Conservation (phyloP, 2,113 vertebrate genomes). For the Cnemophilus loriae region DNA sequence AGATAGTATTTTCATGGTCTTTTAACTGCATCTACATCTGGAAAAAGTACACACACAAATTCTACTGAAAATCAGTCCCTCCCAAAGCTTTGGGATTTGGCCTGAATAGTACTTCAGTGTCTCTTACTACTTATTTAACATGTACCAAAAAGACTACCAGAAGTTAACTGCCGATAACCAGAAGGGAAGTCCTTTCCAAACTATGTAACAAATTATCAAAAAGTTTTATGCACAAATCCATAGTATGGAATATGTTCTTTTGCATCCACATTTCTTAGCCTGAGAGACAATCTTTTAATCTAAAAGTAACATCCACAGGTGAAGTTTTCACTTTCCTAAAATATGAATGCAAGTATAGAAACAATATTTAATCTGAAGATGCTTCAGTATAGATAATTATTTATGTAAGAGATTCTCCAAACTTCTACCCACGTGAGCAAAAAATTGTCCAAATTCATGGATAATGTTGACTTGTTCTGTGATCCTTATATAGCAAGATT, state of each 20-base stretch:
- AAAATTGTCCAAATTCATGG: not conserved
- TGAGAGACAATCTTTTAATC: not conserved
- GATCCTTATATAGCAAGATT: not conserved
- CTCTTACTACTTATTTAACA: not conserved
- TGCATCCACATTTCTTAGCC: not conserved
- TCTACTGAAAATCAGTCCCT: not conserved
- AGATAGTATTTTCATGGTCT: not conserved
- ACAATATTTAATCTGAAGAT: not conserved
- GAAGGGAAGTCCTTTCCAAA: not conserved
- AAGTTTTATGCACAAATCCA: not conserved
- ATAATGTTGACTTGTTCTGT: not conserved
- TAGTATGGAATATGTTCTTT: not conserved
- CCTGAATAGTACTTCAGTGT: not conserved
- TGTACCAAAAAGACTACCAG: not conserved
- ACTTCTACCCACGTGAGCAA: not conserved
- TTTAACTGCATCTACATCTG: not conserved
- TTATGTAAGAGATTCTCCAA: not conserved
- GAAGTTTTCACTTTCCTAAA: not conserved
- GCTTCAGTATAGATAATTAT: not conserved
- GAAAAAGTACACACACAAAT: not conserved
- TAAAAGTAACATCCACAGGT: not conserved
- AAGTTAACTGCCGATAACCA: not conserved
- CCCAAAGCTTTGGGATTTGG: not conserved
- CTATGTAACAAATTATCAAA: not conserved
- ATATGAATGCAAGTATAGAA: not conserved